Conservation (phyloP, 2,888 invertebrate species). For the Anaspis maculata region DNA sequence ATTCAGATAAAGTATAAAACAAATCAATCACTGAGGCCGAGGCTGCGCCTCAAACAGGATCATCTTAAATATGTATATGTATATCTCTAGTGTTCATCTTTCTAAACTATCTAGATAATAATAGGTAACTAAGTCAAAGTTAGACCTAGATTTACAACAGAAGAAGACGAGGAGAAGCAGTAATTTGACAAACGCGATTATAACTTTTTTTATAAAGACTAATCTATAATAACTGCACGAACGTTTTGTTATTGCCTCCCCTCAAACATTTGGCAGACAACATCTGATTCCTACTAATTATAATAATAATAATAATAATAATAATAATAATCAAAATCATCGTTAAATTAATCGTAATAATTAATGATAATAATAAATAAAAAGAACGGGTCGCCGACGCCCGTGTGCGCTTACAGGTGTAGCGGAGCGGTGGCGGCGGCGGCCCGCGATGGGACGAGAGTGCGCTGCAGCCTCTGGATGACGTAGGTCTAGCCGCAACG, state of each 20-base stretch:
- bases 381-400: conserved; percentile 20
- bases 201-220: conserved; percentile 26
- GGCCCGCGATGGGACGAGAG: conserved; percentile 24
- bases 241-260: conserved; percentile 34
- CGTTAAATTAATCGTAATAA: too few relatives aligned
- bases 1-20: conserved; percentile 37
- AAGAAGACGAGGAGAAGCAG: conserved; percentile 38
- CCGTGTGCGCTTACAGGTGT: conserved; percentile 13
- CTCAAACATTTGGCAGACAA: conserved; percentile 41
- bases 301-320: conserved; percentile 24
- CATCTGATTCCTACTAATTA: conserved; percentile 34
- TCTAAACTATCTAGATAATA: conserved; percentile 33
- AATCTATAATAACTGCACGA: conserved; percentile 21
- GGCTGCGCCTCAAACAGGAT: conserved; percentile 21
- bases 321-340: too few relatives aligned
- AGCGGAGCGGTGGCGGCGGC: conserved; percentile 10
- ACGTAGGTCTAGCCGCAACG: conserved; percentile 21
- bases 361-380: conserved; percentile 23
- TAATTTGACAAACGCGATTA: conserved; percentile 25
- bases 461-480: conserved; percentile 25
- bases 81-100: conserved; percentile 26
- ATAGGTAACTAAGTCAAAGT: conserved; percentile 32
- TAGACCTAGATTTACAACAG: conserved; percentile 40
- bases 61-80: conserved; percentile 17
- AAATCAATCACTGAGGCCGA: conserved; percentile 27